Conservation (phyloP, 30 jellyfish, hydroid and myxozoan genomes). For the Cassiopea xamachana region DNA sequence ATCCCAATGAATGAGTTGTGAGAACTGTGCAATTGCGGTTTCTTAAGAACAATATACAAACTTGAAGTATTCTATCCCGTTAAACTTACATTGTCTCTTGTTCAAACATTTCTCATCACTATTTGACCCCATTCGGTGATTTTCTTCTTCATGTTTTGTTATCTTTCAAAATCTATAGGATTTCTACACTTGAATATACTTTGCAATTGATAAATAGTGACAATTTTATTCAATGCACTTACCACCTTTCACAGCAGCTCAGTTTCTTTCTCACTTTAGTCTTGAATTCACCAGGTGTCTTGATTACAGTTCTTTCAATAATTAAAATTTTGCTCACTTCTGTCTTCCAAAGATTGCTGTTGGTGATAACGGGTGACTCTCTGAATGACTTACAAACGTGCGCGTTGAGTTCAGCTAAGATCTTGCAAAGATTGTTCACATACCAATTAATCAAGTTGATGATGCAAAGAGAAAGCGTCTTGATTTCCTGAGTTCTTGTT, state of each 20-base stretch:
- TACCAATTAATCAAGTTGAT: constrained; percentile 10
- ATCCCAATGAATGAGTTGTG: no score
- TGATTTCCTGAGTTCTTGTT: constrained; percentile 15
- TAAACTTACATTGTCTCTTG: no score
- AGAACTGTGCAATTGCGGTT: no score
- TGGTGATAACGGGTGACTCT: neutral
- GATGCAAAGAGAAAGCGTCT: constrained; percentile 7
- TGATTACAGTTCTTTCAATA: neutral
- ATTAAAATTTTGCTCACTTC: neutral
- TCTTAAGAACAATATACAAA: no score
- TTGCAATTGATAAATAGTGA: neutral
- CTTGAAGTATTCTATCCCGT: no score
- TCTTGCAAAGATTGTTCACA: neutral
- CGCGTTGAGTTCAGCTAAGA: neutral
- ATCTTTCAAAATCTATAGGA: neutral
- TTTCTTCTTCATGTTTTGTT: no score
- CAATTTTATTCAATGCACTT: neutral
- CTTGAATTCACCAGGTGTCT: neutral
- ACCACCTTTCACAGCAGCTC: neutral
- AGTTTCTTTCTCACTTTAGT: no score
- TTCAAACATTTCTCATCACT: no score
- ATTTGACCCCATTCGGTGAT: no score
- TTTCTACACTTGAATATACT: neutral
- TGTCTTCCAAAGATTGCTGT: neutral
- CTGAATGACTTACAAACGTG: neutral